Base-by-base conservation (phyloP, 2,797 vertebrate species). In the Oreochromis grahami region DNA sequence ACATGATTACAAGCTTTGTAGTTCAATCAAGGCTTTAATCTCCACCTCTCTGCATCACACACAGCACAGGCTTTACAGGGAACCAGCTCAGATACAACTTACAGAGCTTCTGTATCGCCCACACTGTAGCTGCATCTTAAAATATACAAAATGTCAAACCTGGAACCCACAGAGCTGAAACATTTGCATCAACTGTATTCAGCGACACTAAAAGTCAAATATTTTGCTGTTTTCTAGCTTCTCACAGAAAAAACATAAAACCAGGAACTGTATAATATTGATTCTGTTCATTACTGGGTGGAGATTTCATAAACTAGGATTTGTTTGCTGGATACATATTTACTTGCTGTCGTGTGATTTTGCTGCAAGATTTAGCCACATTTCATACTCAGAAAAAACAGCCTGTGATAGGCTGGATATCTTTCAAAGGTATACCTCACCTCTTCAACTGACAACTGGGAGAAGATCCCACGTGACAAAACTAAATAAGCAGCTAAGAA, bases 381-480 rank as follows among this genome's bases (percentile, higher is more conserved):
- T 32, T 58, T 58, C 26, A 9, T 58, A 29, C 14, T 29, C 55
- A 5, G 14, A 29, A 29, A 56, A 56, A 56, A 52, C 24, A 8
- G 2, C 13, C 26, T 58, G 8, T 32, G 8, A 58, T 3, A 29
- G 26, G 17, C 14, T 58, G 7, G 1, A 51, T 6, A n/a, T 51
- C 1, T 51, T n/a, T 2, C 5, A 10, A n/a, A 51, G 50, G 50
- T n/a, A 10, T 51, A 11, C 50, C 50, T 51, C 50, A n/a, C 50
- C 9, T 51, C 50, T 51, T 51, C 8, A 0, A 10, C 19, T 51
- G 9, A 51, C 5, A 10, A n/a, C 50, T 51, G 3, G 19, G 9
- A 0, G 26, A 26, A 24, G 7, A 24, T 3, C 2, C 1, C 12
- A 3, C 0, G 6, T 14, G 21, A 1, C 21, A 14, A 24, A 26